Base-by-base conservation (phyloP, 92 coral and sea anemone species). In the Actinernus sp. region DNA sequence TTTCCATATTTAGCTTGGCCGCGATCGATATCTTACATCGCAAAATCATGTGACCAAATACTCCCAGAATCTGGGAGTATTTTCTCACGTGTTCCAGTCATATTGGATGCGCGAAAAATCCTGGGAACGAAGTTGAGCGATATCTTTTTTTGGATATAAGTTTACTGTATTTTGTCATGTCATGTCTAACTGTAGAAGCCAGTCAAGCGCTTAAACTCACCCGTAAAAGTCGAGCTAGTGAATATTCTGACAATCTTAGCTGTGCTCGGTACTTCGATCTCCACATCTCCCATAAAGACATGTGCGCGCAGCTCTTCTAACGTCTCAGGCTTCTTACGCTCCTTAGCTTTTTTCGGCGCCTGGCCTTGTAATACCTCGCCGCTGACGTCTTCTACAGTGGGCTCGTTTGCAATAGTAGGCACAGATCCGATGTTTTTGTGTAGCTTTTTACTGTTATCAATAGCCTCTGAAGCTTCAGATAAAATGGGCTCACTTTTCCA, bases 181-280 rank as follows among this genome's bases (percentile, higher is more conserved):
- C n/a, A n/a, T n/a, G n/a, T n/a, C n/a, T n/a, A n/a, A n/a, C n/a
- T n/a, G n/a, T n/a, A n/a, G n/a, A n/a, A n/a, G n/a, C n/a, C n/a
- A n/a, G n/a, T n/a, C n/a, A n/a, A n/a, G n/a, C n/a, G n/a, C n/a
- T n/a, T n/a, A n/a, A n/a, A n/a, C 70, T 2, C 26, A 90, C 97
- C 97, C 53, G 92, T 90, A 44, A 81, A 90, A 11, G 97, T 85
- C 9, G 97, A 86, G 45, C 89, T 90, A 29, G 74, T 55, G 48
- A 80, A 90, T 31, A 90, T 52, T 31, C 82, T 68, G n/a, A 90
- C 82, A 10, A 81, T 76, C 63, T 78, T 87, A 18, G 81, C 74
- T 30, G 57, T 29, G 5, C 61, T 71, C 41, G 92, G 97, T 26
- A 81, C 76, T 37, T 58, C 49, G 12, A 81, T 55, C 43, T 81